Evolutionary conservation across 2,113 vertebrate species (phyloP).

Genomic region (Pseudonaja textilis): DNA sequence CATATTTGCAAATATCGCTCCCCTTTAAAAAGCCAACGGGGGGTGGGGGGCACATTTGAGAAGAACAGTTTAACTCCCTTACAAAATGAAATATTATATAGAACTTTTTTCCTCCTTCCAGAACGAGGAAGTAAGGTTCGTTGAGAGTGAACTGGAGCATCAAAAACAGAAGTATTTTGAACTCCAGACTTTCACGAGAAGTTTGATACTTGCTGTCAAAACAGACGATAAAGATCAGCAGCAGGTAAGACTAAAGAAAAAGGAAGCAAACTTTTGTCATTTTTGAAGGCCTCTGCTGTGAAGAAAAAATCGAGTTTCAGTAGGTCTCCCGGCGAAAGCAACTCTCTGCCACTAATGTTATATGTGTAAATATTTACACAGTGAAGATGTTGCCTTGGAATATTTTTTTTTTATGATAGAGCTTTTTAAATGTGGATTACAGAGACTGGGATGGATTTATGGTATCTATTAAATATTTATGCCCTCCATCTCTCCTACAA

Average conservation of each 20-base stretch:
- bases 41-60: neutral
- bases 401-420: neutral
- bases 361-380: neutral
- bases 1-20: neutral
- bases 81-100: neutral
- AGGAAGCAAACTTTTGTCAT: neutral
- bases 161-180: slow-evolving; percentile 93
- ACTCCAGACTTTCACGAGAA: slow-evolving; percentile 86
- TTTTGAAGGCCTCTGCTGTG: neutral
- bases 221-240: slow-evolving; percentile 89
- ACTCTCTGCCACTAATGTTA: neutral
- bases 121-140: slow-evolving; percentile 94
- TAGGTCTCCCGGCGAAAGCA: neutral
- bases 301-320: neutral
- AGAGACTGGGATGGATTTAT: neutral
- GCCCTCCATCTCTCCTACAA: too few relatives aligned
- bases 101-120: slow-evolving; percentile 58
- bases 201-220: slow-evolving; percentile 87
- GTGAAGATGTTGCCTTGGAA: neutral
- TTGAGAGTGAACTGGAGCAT: slow-evolving; percentile 89
- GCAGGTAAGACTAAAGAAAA: slow-evolving; percentile 73
- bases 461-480: neutral
- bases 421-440: neutral
- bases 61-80: neutral
- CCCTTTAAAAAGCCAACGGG: neutral